Evolutionary conservation across 2,113 vertebrate genomes (phyloP), one percentile per base, ranked within the genome.

Genomic region (Psammodynastes pulverulentus): DNA sequence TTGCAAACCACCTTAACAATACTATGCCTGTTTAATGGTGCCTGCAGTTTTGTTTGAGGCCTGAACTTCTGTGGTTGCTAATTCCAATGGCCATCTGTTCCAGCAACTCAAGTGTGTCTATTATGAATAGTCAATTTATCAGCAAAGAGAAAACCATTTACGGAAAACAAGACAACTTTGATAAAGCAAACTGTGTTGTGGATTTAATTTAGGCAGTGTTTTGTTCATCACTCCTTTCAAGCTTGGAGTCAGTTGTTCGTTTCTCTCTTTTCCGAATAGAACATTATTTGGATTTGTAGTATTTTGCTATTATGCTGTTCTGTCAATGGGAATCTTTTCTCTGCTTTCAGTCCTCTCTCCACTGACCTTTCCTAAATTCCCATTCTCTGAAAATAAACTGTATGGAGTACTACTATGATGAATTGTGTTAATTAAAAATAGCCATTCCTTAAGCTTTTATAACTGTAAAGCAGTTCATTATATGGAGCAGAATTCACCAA

Each of bases 81-180:
- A 92, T 13, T 85, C 13, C 43, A 88, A 88, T 84, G 29, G 43
- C 52, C 34, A 53, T 39, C 26, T 54, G 85, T 26, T 49, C 53
- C 29, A 85, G 72, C 43, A 89, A 46, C 84, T 48, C 26, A 56
- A 49, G 29, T 56, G 39, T 85, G 52, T 79, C 53, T 85, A 49
- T 34, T 85, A 54, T n/a, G 58, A 92, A 86, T 51, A 56, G 52
- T 34, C 56, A 24, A 85, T 85, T 51, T 89, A 86, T 86, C 91
- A 49, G 29, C 39, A 58, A 85, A 89, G 91, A 49, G 39, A 51
- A 45, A 92, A 62, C 2, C 17, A 2, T 89, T 86, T 89, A 58
- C 79, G 89, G 29, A 86, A 58, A 29, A 87, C 21, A 92, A 86
- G 52, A 45, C 86, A 92, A 92, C 12, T 39, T 92, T 45, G 26